Percentiles rank a stretch among this genome's conserved stretches.
phyloP scores from a whole-genome alignment of 2,888 invertebrate species.

The Hyles lineata region DNA sequence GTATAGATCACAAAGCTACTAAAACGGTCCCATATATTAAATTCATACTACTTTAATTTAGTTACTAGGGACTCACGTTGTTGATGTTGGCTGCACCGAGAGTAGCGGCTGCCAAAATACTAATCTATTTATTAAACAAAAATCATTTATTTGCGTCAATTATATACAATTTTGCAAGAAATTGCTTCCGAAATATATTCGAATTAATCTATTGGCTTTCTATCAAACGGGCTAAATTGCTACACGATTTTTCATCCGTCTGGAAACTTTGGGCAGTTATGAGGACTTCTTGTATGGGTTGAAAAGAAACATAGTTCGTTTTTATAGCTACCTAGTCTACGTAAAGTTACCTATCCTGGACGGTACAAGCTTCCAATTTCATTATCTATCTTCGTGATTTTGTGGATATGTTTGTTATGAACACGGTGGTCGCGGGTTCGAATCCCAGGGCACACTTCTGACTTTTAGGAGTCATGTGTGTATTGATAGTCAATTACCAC shows the following conservation, averaged over 20 bases:
- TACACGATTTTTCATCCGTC: not conserved
- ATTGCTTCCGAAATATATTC: constrained; percentile 1
- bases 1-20: too few species aligned
- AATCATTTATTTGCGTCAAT: constrained; percentile 7
- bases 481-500: too few species aligned
- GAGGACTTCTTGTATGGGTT: too few species aligned
- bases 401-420: too few species aligned
- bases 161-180: not conserved
- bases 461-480: too few species aligned
- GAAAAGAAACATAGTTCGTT: too few species aligned
- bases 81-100: constrained; percentile 4
- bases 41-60: not conserved
- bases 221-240: not conserved
- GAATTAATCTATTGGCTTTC: not conserved
- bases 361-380: too few species aligned
- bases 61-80: not conserved
- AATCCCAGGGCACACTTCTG: too few species aligned
- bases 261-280: not conserved
- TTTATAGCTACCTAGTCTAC: too few species aligned
- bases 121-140: constrained; percentile 17
- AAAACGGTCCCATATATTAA: not conserved
- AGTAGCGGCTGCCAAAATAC: not conserved
- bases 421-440: too few species aligned
- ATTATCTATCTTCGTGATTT: too few species aligned
- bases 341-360: too few species aligned